phyloP scores from a whole-genome alignment of 2,113 vertebrate genomes.

The Porphyrio hochstetteri region DNA sequence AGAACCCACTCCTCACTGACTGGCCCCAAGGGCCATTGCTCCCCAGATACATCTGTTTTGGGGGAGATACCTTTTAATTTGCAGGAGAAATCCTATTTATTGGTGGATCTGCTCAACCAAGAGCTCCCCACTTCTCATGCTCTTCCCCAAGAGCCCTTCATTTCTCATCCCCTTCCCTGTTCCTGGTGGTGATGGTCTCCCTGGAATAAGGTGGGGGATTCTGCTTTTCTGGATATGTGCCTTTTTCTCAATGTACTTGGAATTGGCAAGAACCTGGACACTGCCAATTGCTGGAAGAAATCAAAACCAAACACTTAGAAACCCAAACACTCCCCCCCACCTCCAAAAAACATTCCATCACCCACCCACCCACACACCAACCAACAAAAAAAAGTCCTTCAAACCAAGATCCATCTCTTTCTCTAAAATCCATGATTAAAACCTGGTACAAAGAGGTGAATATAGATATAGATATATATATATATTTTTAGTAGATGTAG shows the following conservation, averaged over 20 bases:
- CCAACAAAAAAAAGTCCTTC: slow-evolving; percentile 31
- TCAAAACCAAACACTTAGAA: slow-evolving; percentile 11
- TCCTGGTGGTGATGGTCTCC: background rate
- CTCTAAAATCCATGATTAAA: slow-evolving; percentile 82
- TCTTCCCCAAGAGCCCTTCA: background rate
- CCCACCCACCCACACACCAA: background rate
- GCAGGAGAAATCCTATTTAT: background rate
- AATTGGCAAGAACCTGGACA: slow-evolving; percentile 60
- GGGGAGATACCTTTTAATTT: background rate
- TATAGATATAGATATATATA: slow-evolving; percentile 71
- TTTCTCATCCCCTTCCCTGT: background rate
- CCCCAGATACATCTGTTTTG: background rate
- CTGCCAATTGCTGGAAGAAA: slow-evolving; percentile 64
- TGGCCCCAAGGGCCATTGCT: background rate
- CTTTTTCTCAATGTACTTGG: slow-evolving; percentile 68
- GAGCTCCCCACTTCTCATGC: background rate
- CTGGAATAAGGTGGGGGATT: background rate
- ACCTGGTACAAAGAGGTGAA: slow-evolving; percentile 80
- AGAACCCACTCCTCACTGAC: background rate
- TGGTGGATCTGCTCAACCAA: background rate
- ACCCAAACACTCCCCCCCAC: background rate
- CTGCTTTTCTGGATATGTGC: slow-evolving; percentile 29
- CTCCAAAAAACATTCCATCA: background rate
- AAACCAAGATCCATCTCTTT: slow-evolving; percentile 52
- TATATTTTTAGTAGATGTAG: slow-evolving; percentile 78